Base-by-base conservation (phyloP, 2,797 vertebrate species). In the Xenopus petersii region DNA sequence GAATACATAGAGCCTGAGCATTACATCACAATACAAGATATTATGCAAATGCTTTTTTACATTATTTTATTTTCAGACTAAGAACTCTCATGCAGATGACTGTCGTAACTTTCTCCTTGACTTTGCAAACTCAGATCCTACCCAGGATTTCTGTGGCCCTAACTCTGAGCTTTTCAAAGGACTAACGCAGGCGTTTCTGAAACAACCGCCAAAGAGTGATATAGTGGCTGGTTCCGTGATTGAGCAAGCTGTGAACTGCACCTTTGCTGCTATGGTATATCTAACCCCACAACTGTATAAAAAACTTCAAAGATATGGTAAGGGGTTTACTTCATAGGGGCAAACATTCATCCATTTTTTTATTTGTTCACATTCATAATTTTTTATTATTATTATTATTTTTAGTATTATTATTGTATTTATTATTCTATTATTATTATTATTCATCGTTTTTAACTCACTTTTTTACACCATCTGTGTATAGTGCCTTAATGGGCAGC, bases 261-360 rank as follows among this genome's bases (percentile, higher is more conserved):
- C 96, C 74, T 99, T 97, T 96, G 95, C 96, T 51, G 93, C 93
- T 85, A 95, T 99, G 94, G 89, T 99, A 73, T 98, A 97, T 91
- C 94, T 98, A 88, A 95, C 94, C 70, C 95, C 97, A 74, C 92
- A 93, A 79, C 93, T 99, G 80, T 93, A 89, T 87, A 87, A 89
- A 75, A 91, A 94, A 81, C 91, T 99, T 79, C 92, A 87, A 79
- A 93, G 77, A 88, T 95, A 94, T 81, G 95, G 98, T 99, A 95
- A 93, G 86, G 92, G 75, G 21, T 48, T 30, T 30, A 4, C 26
- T 30, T 30, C 26, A 30, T 30, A 30, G 26, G 2, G 2, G 10
- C 15, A 15, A 11, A 15, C 15, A 51, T 15, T 51, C 15, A 51
- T 11, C 0, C 1, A 51, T 10, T 11, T 2, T 10, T 51, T 51